phyloP scores from a whole-genome alignment of 2,888 invertebrate genomes.

The Spialia ferax region DNA sequence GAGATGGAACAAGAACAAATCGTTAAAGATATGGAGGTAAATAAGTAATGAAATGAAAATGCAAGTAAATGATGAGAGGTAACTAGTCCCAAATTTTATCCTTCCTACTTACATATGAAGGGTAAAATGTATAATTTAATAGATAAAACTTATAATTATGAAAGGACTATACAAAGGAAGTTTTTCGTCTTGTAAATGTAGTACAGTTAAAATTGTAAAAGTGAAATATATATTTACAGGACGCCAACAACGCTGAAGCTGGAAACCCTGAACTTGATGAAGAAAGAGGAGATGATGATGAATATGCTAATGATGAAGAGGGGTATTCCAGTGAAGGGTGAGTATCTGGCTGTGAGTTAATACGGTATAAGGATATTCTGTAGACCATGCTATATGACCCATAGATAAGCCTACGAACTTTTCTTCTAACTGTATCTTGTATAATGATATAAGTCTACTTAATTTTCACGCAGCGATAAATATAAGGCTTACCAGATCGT shows the following conservation, averaged over 20 bases:
- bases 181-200: background rate
- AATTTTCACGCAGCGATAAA: slow-evolving; percentile 66
- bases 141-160: too few species aligned
- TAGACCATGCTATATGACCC: too few species aligned
- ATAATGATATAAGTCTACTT: background rate
- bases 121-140: too few species aligned
- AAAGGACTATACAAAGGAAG: too few species aligned
- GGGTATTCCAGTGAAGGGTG: slow-evolving; percentile 89
- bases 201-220: background rate
- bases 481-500: slow-evolving; percentile 76
- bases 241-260: slow-evolving; percentile 72
- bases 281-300: slow-evolving; percentile 88
- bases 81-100: too few species aligned
- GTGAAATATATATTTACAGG: slow-evolving; percentile 50
- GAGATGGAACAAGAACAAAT: slow-evolving; percentile 94
- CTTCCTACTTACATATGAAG: too few species aligned
- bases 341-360: background rate
- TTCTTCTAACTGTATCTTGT: too few species aligned
- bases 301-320: slow-evolving; percentile 88
- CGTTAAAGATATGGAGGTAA: slow-evolving; percentile 94
- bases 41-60: background rate
- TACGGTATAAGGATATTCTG: background rate
- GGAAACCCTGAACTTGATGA: slow-evolving; percentile 82
- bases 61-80: too few species aligned
- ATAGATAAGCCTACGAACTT: too few species aligned